Evolutionary conservation across 2,888 invertebrate species (phyloP), one percentile per base, ranked within the genome.

Genomic region (Synergus itoensis): DNA sequence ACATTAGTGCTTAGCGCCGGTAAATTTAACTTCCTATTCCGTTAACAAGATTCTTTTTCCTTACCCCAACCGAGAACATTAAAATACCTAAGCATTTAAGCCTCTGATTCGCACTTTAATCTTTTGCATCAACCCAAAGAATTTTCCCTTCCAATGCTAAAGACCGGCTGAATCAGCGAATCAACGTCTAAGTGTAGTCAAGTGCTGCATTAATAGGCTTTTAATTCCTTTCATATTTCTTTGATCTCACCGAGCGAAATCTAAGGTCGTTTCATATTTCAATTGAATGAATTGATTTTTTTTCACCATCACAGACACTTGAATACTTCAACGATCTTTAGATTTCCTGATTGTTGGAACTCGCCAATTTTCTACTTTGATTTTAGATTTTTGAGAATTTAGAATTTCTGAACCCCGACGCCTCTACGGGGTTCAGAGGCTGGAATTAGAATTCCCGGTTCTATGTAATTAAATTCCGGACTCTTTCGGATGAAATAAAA

Each of bases 381-480:
- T 60, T 11, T 60, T 62, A 28, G 14, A 11, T 14, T 62, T 21
- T 28, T 62, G 11, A 62, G 7, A 62, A 62, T 28, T 62, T 62
- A 62, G 12, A 62, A n/a, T n/a, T n/a, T n/a, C n/a, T n/a, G n/a
- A n/a, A n/a, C n/a, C n/a, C n/a, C n/a, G n/a, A n/a, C n/a, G n/a
- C n/a, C n/a, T n/a, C n/a, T n/a, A n/a, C 9, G 11, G 57, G 28
- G 21, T 62, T 62, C 14, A 21, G 18, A 28, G 62, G 28, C 18
- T 53, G 5, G 14, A 28, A 53, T n/a, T 36, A 48, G 73, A 53
- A 53, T 73, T 73, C 40, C 40, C 14, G 73, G 28, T 57, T 53
- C 73, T 53, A 57, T 57, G 57, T 57, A 77, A 78, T 84, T 82
- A 83, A 86, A 83, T 84, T 83, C 82, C 82, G 82, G 75, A 80